phyloP scores from a whole-genome alignment of 1,140 invertebrate genomes.

The Mizuhopecten yessoensis region DNA sequence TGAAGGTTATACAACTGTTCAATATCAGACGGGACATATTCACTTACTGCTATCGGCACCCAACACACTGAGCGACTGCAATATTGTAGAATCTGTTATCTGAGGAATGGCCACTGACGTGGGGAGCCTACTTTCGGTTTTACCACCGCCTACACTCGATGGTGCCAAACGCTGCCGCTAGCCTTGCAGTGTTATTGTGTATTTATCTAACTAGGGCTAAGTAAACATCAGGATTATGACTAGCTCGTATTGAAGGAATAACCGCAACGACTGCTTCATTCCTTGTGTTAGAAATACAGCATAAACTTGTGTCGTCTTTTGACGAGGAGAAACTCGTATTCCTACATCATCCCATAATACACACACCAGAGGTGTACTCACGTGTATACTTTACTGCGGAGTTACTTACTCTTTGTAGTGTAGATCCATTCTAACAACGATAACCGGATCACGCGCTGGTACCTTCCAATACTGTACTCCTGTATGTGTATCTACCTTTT shows the following conservation, averaged over 20 bases:
- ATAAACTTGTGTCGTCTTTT: not conserved
- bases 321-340: not conserved
- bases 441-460: too few species aligned
- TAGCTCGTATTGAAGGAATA: not conserved
- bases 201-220: not conserved
- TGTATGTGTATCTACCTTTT: too few species aligned
- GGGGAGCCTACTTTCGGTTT: constrained; percentile 24
- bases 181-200: constrained; percentile 13
- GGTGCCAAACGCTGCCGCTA: not conserved
- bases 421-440: too few species aligned
- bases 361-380: not conserved
- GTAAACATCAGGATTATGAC: not conserved
- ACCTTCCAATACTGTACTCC: too few species aligned
- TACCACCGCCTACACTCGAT: not conserved
- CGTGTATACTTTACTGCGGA: not conserved
- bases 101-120: not conserved
- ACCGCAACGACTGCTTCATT: not conserved
- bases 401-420: too few species aligned
- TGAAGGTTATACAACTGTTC: constrained; percentile 11
- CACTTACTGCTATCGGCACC: not conserved
- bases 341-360: too few species aligned
- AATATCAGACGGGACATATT: not conserved
- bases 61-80: not conserved
- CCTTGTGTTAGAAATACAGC: not conserved
- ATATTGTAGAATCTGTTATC: not conserved